phyloP scores from a whole-genome alignment of 2,888 invertebrate species.

The Cryptocheilus praepositus region DNA sequence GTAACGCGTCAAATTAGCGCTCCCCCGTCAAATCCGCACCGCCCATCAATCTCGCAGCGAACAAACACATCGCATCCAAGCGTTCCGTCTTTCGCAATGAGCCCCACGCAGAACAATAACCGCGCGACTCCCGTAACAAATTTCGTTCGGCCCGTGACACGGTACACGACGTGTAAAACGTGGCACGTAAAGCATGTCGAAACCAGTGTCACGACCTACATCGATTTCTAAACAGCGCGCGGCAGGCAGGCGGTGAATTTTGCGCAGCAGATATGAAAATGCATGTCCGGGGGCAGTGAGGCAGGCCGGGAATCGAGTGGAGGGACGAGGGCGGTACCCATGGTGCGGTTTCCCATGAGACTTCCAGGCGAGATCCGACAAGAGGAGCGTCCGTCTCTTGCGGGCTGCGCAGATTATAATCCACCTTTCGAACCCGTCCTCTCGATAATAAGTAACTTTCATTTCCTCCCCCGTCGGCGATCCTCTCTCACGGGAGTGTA shows the following conservation, averaged over 20 bases:
- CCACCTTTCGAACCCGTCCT: slow-evolving; percentile 47
- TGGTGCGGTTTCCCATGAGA: slow-evolving; percentile 36
- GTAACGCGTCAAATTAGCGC: too few species aligned
- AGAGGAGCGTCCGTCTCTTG: slow-evolving; percentile 19
- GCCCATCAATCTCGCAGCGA: too few species aligned
- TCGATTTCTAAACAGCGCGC: slow-evolving; percentile 20
- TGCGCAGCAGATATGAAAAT: slow-evolving; percentile 28
- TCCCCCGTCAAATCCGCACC: too few species aligned
- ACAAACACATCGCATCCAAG: too few species aligned
- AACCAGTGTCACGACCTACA: too few species aligned
- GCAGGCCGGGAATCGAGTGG: too few species aligned
- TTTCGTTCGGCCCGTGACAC: too few species aligned
- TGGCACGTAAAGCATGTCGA: too few species aligned
- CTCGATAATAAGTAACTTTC: slow-evolving; percentile 55
- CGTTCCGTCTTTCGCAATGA: too few species aligned
- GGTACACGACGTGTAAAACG: too few species aligned
- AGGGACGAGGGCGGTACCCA: neutral
- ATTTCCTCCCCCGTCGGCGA: slow-evolving; percentile 49
- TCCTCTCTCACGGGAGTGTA: slow-evolving; percentile 13
- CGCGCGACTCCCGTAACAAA: too few species aligned
- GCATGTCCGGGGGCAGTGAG: slow-evolving; percentile 15
- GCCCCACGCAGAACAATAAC: too few species aligned
- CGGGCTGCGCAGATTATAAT: slow-evolving; percentile 33
- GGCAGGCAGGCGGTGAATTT: slow-evolving; percentile 15
- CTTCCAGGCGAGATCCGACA: slow-evolving; percentile 34